A percentile compares a stretch with the other conserved stretches of the same genome.
Evolutionary conservation across 2,888 invertebrate genomes (phyloP).

Genomic region (Agriotes lineatus): DNA sequence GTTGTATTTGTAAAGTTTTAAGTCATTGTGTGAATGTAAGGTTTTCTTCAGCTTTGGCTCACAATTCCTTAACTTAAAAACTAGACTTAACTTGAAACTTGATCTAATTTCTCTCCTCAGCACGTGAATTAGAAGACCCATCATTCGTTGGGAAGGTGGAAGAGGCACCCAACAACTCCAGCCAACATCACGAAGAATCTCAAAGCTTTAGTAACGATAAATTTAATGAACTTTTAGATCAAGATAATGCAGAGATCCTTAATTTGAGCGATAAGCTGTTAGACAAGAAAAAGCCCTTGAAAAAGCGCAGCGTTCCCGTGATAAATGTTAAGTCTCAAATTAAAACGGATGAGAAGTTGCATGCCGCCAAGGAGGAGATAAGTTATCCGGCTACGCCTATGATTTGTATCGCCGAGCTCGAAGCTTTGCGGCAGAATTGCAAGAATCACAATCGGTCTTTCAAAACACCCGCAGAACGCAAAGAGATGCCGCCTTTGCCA

Average conservation of each 20-base stretch:
- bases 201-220: constrained; percentile 16
- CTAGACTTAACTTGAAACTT: too few relatives aligned
- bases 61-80: too few relatives aligned
- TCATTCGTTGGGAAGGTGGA: too few relatives aligned
- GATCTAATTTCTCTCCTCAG: too few relatives aligned
- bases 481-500: constrained; percentile 59
- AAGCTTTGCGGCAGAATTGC: constrained; percentile 50
- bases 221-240: constrained; percentile 8
- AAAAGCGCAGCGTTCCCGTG: constrained; percentile 58
- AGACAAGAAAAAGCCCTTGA: constrained; percentile 54
- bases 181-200: too few relatives aligned
- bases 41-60: too few relatives aligned
- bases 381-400: constrained; percentile 64
- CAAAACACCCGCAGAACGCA: constrained; percentile 62
- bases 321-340: constrained; percentile 25
- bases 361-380: constrained; percentile 57
- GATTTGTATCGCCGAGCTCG: constrained; percentile 63
- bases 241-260: constrained; percentile 28
- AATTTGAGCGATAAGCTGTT: constrained; percentile 31
- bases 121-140: too few relatives aligned
- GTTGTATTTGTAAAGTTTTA: too few relatives aligned
- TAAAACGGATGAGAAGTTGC: too few relatives aligned
- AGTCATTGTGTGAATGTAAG: too few relatives aligned
- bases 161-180: too few relatives aligned
- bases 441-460: constrained; percentile 51